Conservation (phyloP, 2,113 vertebrate species). For the Potamarius usumacintae region DNA sequence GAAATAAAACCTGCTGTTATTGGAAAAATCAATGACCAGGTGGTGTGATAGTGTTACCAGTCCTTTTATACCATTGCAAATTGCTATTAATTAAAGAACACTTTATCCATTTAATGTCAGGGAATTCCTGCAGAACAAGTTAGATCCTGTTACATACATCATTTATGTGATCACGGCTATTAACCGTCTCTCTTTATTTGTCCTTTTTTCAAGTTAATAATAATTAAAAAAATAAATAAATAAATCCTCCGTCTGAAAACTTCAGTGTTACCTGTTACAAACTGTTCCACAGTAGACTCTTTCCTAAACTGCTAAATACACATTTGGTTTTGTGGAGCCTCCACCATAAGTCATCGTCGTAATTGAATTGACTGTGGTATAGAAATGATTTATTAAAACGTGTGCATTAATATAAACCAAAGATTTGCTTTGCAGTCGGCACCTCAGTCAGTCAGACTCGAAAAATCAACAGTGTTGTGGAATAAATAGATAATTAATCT, state of each 20-base stretch:
- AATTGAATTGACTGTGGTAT: background rate
- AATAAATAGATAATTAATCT: background rate
- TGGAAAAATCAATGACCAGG: background rate
- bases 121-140: background rate
- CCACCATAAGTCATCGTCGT: background rate
- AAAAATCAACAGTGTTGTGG: background rate
- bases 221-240: no score
- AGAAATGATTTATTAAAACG: background rate
- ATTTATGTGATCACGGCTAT: background rate
- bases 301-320: background rate
- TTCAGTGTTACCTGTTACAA: background rate
- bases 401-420: background rate
- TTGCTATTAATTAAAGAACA: no score
- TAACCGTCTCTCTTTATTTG: background rate
- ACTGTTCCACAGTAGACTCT: background rate
- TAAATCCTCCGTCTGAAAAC: background rate
- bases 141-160: background rate
- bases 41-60: background rate
- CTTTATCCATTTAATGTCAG: background rate
- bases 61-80: background rate
- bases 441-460: background rate
- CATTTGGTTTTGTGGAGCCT: background rate
- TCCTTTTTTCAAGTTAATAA: background rate
- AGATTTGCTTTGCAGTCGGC: background rate
- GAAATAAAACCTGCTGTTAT: background rate